Conservation (phyloP, 2,888 invertebrate species). For the Atethmia centrago region DNA sequence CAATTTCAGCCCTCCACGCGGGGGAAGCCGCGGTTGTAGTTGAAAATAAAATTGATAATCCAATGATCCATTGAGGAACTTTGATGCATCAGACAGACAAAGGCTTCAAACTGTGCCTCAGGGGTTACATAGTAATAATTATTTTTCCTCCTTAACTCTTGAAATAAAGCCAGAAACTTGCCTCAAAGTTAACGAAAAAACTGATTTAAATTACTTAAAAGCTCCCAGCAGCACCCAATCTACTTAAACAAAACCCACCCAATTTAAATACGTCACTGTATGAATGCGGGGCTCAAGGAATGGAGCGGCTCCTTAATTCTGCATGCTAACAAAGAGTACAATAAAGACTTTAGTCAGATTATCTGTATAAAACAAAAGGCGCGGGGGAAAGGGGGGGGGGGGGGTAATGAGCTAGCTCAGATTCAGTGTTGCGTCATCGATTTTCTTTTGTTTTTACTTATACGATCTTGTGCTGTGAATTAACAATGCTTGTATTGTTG, state of each 20-base stretch:
- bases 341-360: constrained; percentile 62
- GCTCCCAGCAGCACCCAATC: constrained; percentile 39
- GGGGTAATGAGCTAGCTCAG: constrained; percentile 63
- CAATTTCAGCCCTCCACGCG: no score
- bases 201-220: constrained; percentile 40
- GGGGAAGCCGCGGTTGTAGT: no score
- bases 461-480: constrained; percentile 33
- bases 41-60: background rate
- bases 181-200: constrained; percentile 2
- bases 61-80: background rate
- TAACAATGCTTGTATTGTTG: constrained; percentile 7
- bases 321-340: constrained; percentile 61
- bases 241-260: constrained; percentile 54
- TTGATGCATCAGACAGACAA: background rate
- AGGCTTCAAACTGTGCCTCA: background rate
- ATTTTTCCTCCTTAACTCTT: background rate
- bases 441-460: constrained; percentile 64
- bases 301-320: constrained; percentile 53
- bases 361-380: constrained; percentile 68
- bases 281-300: constrained; percentile 49
- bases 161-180: constrained; percentile 19
- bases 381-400: no score
- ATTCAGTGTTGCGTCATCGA: constrained; percentile 65
- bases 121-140: background rate
- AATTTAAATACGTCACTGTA: constrained; percentile 64